Evolutionary conservation across 1,140 invertebrate species (phyloP).

Genomic region (Danaus melanippus): DNA sequence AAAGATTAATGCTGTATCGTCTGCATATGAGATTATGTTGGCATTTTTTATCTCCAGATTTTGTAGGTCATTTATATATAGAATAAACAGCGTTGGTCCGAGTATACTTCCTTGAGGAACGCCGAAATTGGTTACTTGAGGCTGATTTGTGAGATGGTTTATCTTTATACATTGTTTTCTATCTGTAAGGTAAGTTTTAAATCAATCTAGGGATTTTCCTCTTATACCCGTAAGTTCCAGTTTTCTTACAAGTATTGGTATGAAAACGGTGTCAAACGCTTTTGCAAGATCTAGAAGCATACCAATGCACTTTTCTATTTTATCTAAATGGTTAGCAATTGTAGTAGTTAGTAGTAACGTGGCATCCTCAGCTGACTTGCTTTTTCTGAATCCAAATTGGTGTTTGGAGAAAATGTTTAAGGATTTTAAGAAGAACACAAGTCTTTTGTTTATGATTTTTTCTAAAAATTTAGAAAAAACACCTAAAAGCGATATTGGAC

Average conservation of each 20-base stretch:
- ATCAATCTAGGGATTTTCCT: conserved; percentile 1
- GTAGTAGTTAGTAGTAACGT: not conserved
- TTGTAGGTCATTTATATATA: conserved; percentile 23
- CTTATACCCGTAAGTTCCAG: conserved; percentile 8
- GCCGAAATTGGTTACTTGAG: conserved; percentile 12
- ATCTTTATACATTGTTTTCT: conserved; percentile 9
- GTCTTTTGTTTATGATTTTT: too few species aligned
- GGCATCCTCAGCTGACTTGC: conserved; percentile 10
- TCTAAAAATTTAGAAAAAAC: too few species aligned
- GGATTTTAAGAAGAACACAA: too few species aligned
- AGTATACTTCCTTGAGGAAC: conserved; percentile 24
- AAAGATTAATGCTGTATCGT: conserved; percentile 21
- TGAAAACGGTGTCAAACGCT: conserved; percentile 12
- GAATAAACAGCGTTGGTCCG: conserved; percentile 18
- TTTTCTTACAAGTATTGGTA: conserved; percentile 5
- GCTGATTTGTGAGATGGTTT: not conserved
- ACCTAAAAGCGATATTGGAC: conserved; percentile 20
- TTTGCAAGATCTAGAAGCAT: conserved; percentile 13
- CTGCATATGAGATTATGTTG: conserved; percentile 19
- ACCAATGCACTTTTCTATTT: conserved; percentile 8
- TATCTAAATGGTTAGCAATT: conserved; percentile 5
- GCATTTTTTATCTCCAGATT: conserved; percentile 3
- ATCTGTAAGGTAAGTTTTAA: not conserved
- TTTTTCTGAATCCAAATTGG: too few species aligned
- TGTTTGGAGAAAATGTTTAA: too few species aligned